Base-by-base conservation (phyloP, 2,797 vertebrate genomes). In the Cyprinella venusta region DNA sequence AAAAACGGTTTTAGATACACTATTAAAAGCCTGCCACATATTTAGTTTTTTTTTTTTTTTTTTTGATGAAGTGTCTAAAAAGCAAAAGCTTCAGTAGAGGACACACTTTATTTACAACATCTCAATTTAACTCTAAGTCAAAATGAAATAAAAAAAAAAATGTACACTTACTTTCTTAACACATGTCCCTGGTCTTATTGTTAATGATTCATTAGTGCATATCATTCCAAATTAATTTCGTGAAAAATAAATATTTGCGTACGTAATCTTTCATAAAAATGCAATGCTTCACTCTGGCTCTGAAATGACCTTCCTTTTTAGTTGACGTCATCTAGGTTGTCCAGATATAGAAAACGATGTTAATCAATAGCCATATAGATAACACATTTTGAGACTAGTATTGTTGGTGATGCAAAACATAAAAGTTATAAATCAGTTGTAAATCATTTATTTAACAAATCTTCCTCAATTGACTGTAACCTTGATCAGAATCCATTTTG, bases 391-490 rank as follows among this genome's bases (percentile, higher is more conserved):
- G 52, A 76, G 54, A 33, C 33, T 59, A 13, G 18, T 56, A 38
- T 38, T 59, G 36, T 76, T 40, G 52, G 36, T 76, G 52, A 76
- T 76, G 21, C 36, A 76, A 59, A 76, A 52, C 50, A 52, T 36
- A 74, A 40, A 59, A 8, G n/a, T 24, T 40, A 76, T 40, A 30
- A 18, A n/a, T n/a, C 48, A 54, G 36, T 36, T n/a, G 72, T 40
- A 16, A 63, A 76, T 63, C 0, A 19, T 61, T 61, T 6, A 61
- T 75, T 38, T 6, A 36, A 24, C 33, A 24, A 40, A 75, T 76
- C 8, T 42, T 36, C 0, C 42, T 15, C 19, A 36, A 80, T 2
- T 3, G 52, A 42, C 16, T 61, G 19, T 9, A 71, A 45, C 59
- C 15, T 40, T 64, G 8, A 59, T 19, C n/a, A 26, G 40, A 26